phyloP scores from a whole-genome alignment of 37 sponge, comb jelly and placozoan genomes.

The Sycon ciliatum region DNA sequence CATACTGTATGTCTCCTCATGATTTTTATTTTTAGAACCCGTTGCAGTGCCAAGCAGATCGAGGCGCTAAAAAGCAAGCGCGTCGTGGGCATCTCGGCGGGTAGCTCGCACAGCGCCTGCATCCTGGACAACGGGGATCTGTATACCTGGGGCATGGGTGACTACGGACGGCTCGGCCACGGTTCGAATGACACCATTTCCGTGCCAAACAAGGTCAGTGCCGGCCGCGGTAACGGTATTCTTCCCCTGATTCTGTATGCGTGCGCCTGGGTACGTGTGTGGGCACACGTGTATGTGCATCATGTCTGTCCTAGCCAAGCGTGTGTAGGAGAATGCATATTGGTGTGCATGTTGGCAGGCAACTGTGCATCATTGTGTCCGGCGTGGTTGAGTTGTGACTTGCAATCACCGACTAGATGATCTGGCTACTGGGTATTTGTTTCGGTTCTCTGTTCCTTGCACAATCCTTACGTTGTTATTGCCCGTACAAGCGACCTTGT shows the following conservation, averaged over 20 bases:
- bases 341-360: no score
- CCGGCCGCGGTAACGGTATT: no score
- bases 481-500: no score
- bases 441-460: no score
- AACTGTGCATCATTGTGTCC: no score
- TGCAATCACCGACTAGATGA: no score
- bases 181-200: constrained; percentile 52
- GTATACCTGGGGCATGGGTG: constrained; percentile 88
- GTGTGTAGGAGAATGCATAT: no score
- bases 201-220: constrained; percentile 78
- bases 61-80: constrained; percentile 79
- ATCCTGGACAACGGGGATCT: constrained; percentile 80
- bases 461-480: no score
- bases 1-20: not conserved
- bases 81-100: constrained; percentile 73
- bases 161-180: constrained; percentile 78
- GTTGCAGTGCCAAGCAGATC: constrained; percentile 64
- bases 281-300: no score
- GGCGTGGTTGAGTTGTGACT: no score
- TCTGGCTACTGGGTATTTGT: no score
- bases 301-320: no score
- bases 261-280: not conserved
- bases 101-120: constrained; percentile 80
- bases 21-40: constrained; percentile 28
- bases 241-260: not conserved